Conservation (phyloP, 2,113 vertebrate species). For the Gnathonemus echidnorhynchus region DNA sequence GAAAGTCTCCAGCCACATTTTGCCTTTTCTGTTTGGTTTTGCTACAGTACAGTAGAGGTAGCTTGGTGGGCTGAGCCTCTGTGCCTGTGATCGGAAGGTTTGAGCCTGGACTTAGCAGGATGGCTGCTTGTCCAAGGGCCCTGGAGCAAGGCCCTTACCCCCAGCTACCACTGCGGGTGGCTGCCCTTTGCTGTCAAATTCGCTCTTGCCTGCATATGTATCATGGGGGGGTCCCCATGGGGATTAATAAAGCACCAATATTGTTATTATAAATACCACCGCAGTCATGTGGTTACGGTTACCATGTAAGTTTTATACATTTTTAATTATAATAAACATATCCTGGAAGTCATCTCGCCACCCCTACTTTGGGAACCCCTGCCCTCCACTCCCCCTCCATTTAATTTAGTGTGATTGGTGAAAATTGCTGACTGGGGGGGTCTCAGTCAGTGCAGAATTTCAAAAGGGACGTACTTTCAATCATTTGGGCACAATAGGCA, state of each 20-base stretch:
- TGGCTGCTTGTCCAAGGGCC: no score
- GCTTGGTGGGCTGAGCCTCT: no score
- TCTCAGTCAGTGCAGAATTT: not conserved
- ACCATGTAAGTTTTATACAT: not conserved
- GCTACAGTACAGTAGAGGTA: no score
- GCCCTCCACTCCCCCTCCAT: not conserved
- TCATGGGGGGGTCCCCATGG: not conserved
- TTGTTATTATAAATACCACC: no score
- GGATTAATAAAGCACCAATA: no score
- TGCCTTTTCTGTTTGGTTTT: no score
- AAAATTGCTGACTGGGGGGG: not conserved
- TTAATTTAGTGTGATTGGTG: not conserved
- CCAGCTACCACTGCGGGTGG: not conserved
- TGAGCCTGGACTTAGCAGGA: no score
- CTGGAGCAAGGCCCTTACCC: not conserved
- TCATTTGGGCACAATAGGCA: not conserved
- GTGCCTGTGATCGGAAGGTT: no score
- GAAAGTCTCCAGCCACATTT: no score
- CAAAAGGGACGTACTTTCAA: not conserved
- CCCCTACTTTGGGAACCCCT: not conserved
- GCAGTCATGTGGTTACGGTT: no score
- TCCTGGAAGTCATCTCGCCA: not conserved
- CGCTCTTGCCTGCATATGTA: constrained; percentile 20
- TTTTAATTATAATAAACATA: not conserved
- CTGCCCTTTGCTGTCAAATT: not conserved